Evolutionary conservation across 2,113 vertebrate species (phyloP), one percentile per base, ranked within the genome.

Genomic region (Podilymbus podiceps): DNA sequence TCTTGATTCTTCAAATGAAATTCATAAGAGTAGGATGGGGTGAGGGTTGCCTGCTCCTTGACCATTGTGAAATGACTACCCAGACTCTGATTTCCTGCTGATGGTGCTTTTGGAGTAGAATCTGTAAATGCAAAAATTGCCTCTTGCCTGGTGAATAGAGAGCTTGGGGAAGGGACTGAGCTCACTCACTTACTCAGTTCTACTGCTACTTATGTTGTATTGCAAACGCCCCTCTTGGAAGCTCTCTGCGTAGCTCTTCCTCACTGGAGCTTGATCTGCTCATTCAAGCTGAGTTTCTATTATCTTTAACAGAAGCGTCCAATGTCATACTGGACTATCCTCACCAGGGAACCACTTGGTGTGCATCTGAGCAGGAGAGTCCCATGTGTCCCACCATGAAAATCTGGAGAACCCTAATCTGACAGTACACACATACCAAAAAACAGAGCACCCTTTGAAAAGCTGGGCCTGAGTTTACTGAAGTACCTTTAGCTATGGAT

Each of bases 381-480:
- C 15, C 15, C 23, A 33, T 25, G 15, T 2, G 1, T 47, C 14
- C 20, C 9, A 40, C 1, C 0, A 0, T 25, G 44, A 72, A 92
- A 89, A 74, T 67, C 25, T 33, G 33, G 23, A 76, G 35, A 92
- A 64, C 8, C 6, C 2, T 46, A 17, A 56, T n/a, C 13, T 77
- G 30, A 35, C 4, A 53, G 19, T 30, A 66, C 2, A 78, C 6
- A 38, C 2, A 1, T 33, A 49, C 2, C 5, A 8, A n/a, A 78
- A 68, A 81, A 75, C 15, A 6, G 9, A 88, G 7, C 5, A 18
- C 6, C 68, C 12, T 21, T 25, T 0, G 1, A 80, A 79, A 78
- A 88, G 6, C 33, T 25, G 5, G 7, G 17, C 11, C 15, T 49
- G 55, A 60, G 12, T 78, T 76, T 76, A 40, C 25, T 42, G 15